Conservation (phyloP, 2,888 invertebrate species). For the Yponomeuta plumbellus region DNA sequence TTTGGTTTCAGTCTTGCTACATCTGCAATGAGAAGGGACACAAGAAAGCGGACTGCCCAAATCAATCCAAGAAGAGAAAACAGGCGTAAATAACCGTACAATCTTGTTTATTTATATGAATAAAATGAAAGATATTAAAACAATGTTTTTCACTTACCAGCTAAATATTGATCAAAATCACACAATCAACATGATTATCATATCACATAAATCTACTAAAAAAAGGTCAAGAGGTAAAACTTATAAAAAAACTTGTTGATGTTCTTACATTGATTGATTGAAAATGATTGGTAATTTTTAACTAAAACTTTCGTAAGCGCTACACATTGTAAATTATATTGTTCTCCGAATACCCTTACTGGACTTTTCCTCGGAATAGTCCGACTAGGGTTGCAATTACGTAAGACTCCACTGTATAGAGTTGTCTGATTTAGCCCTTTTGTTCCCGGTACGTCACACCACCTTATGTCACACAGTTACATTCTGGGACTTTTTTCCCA, state of each 20-base stretch:
- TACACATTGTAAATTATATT: too few species aligned
- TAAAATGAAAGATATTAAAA: conserved; percentile 9
- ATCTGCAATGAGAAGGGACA: conserved; percentile 75
- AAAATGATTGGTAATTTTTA: too few species aligned
- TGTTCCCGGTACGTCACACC: too few species aligned
- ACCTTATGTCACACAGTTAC: too few species aligned
- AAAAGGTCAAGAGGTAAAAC: not conserved
- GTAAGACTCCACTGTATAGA: too few species aligned
- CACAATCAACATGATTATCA: conserved; percentile 9
- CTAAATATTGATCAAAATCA: not conserved
- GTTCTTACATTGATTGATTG: not conserved
- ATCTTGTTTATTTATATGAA: conserved; percentile 12
- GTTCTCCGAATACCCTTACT: too few species aligned
- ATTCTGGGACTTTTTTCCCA: too few species aligned
- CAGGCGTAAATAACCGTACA: conserved; percentile 3
- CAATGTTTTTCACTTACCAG: conserved; percentile 1
- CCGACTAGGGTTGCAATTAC: too few species aligned
- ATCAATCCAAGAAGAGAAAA: conserved; percentile 50
- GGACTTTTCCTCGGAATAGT: too few species aligned
- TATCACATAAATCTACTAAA: not conserved
- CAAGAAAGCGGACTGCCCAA: conserved; percentile 71
- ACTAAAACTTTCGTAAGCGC: too few species aligned
- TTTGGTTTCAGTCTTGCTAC: conserved; percentile 72
- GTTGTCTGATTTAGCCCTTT: too few species aligned
- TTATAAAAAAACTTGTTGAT: not conserved